These are phyloP conservation scores for Beris morrisii DNA, from an alignment of 2,888 invertebrate genomes.

Conservation along the genomic window DNA sequence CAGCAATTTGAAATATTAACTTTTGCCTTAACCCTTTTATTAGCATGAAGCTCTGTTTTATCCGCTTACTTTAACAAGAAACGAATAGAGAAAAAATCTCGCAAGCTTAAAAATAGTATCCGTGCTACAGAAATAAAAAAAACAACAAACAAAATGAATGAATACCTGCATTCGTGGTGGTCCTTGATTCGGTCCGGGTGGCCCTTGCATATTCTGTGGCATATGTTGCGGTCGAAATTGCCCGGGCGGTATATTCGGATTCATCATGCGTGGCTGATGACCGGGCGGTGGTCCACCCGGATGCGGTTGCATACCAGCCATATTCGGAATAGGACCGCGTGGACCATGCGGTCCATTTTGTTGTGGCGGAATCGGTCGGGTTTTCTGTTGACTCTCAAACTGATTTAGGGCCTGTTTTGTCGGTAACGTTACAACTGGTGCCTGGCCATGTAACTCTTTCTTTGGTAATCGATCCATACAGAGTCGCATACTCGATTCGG, in stretches of 20 bases:
- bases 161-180: slow-evolving; percentile 65
- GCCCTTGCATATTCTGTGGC: slow-evolving; percentile 62
- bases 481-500: slow-evolving; percentile 84
- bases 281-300: slow-evolving; percentile 59
- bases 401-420: slow-evolving; percentile 85
- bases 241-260: slow-evolving; percentile 61
- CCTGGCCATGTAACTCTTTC: slow-evolving; percentile 94
- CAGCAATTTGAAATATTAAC: too few species aligned
- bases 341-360: slow-evolving; percentile 61
- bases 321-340: slow-evolving; percentile 56
- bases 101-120: too few species aligned
- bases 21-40: too few species aligned
- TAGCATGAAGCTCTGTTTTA: too few species aligned
- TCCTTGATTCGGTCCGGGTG: slow-evolving; percentile 63
- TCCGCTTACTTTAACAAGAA: too few species aligned
- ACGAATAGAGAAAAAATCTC: too few species aligned
- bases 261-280: slow-evolving; percentile 62
- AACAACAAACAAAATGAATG: slow-evolving; percentile 32
- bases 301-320: slow-evolving; percentile 58
- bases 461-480: slow-evolving; percentile 94
- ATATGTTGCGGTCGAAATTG: slow-evolving; percentile 62
- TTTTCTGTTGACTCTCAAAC: slow-evolving; percentile 92
- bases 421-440: slow-evolving; percentile 91
- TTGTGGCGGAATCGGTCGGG: slow-evolving; percentile 77
- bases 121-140: slow-evolving; percentile 17